Evolutionary conservation across 2,888 invertebrate species (phyloP).

Genomic region (Idaea dimidiata): DNA sequence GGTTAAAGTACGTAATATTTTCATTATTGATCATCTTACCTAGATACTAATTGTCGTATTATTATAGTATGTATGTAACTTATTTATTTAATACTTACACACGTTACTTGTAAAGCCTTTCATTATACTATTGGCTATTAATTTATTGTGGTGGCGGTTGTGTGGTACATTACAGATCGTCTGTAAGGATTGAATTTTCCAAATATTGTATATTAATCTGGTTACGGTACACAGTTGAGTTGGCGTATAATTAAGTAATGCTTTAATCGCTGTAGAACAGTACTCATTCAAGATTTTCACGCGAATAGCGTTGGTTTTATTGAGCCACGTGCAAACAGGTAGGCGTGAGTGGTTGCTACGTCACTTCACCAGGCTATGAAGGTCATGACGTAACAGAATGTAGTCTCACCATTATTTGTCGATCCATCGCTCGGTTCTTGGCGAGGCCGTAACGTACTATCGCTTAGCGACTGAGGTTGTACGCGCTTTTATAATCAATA

Average conservation of each 20-base stretch:
- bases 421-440: constrained; percentile 64
- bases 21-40: constrained; percentile 44
- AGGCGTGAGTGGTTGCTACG: constrained; percentile 64
- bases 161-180: background rate
- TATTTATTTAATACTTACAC: background rate
- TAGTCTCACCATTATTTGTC: constrained; percentile 66
- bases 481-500: constrained; percentile 50
- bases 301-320: constrained; percentile 44
- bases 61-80: background rate
- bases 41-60: constrained; percentile 8
- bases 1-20: constrained; percentile 76
- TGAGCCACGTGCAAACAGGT: constrained; percentile 62
- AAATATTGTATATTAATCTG: background rate
- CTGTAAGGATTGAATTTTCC: background rate
- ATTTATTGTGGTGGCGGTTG: background rate
- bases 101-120: background rate
- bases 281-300: constrained; percentile 32
- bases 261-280: constrained; percentile 5
- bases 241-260: background rate
- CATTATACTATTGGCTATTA: background rate
- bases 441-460: constrained; percentile 65
- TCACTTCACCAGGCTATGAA: constrained; percentile 64
- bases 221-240: background rate
- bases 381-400: constrained; percentile 69
- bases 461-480: constrained; percentile 53